Evolutionary conservation across 2,888 invertebrate species (phyloP).

Genomic region (Bombylius discolor): DNA sequence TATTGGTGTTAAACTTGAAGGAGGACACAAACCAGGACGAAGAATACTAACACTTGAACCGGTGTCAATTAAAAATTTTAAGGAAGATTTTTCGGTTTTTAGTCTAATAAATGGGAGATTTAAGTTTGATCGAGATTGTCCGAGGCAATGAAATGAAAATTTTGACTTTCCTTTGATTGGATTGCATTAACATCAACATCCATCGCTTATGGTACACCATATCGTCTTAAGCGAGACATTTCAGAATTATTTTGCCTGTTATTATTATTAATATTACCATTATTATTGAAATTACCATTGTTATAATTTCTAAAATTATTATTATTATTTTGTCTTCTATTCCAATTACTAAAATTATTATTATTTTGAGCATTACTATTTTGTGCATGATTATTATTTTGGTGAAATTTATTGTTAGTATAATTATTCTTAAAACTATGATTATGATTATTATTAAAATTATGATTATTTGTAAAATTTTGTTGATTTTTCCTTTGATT

Average conservation of each 20-base stretch:
- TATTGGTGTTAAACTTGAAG: not conserved
- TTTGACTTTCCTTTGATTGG: not conserved
- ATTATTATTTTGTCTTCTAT: too few species aligned
- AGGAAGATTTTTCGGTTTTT: not conserved
- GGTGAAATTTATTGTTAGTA: not conserved
- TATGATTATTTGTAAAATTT: too few species aligned
- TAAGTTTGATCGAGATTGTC: not conserved
- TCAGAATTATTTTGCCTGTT: not conserved
- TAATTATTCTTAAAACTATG: too few species aligned
- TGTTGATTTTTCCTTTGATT: too few species aligned
- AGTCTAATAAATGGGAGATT: not conserved
- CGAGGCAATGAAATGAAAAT: not conserved
- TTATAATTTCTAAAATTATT: too few species aligned
- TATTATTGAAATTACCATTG: too few species aligned
- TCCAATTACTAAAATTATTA: not conserved
- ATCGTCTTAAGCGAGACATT: not conserved
- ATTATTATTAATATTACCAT: not conserved
- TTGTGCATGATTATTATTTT: not conserved
- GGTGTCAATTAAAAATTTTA: constrained; percentile 1
- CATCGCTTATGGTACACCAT: not conserved
- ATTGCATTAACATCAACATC: not conserved
- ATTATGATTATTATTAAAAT: too few species aligned
- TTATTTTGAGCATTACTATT: not conserved
- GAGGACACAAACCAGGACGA: not conserved
- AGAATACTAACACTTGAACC: not conserved